Evolutionary conservation across 1,140 invertebrate genomes (phyloP), one percentile per base, ranked within the genome.

Genomic region (Drosophila ananassae): DNA sequence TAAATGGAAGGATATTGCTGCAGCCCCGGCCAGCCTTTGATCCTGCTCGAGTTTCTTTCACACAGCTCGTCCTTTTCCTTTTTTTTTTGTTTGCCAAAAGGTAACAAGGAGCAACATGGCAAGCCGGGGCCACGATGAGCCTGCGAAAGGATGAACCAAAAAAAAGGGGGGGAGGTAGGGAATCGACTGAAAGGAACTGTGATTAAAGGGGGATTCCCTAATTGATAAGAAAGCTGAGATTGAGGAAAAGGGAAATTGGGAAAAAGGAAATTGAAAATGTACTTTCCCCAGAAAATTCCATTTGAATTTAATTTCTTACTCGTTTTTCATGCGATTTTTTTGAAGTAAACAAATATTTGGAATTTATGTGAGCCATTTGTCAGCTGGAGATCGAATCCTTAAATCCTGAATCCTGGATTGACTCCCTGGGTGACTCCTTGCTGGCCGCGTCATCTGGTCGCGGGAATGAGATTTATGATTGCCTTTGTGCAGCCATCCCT

Each of bases 1-100:
- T 79, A 85, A 77, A 62, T 72, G 73, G 69, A 85, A 77, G 77
- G 77, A 68, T 84, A 80, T 80, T 73, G 76, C 68, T 73, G 50
- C 44, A 22, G 66, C 67, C 48, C 10, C 12, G 32, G 39, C 41
- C 56, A 53, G 64, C 51, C 51, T 55, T 63, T 64, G 59, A 57
- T 63, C 34, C 52, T 62, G 57, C 37, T 13, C 8, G n/a, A 21
- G 32, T 30, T 30, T 53, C 6, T 44, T 32, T 32, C 22, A 4
- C 17, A 17, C 17, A 17, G 17, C 17, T 17, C 17, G 17, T 17
- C 17, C 17, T 17, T n/a, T n/a, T n/a, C n/a, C n/a, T n/a, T n/a
- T n/a, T n/a, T n/a, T n/a, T n/a, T n/a, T n/a, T n/a, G n/a, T n/a
- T n/a, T n/a, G n/a, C n/a, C n/a, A n/a, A n/a, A 68, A 34, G 44